phyloP scores from a whole-genome alignment of 2,888 invertebrate species.

The Andrena fulva region DNA sequence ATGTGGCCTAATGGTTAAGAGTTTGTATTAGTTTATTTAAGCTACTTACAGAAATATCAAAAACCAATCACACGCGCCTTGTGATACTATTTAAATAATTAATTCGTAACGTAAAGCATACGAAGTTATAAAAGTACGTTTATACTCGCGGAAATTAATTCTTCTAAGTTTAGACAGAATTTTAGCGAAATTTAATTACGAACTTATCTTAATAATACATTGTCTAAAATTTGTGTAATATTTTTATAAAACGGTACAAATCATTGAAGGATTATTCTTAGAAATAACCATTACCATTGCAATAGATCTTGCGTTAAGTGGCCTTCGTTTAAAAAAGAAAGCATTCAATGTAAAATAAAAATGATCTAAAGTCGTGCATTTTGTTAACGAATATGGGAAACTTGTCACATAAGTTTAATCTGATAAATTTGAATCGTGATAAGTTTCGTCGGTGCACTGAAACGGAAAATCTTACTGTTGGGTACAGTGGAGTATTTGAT shows the following conservation, averaged over 20 bases:
- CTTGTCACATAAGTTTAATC: slow-evolving; percentile 1
- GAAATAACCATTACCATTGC: slow-evolving; percentile 44
- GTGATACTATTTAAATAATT: slow-evolving; percentile 40
- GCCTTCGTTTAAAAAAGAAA: slow-evolving; percentile 73
- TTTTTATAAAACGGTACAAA: background rate
- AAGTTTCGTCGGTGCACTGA: slow-evolving; percentile 1
- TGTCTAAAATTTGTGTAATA: slow-evolving; percentile 3
- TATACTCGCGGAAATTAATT: slow-evolving; percentile 21
- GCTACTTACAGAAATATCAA: slow-evolving; percentile 21
- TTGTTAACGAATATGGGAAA: slow-evolving; percentile 17
- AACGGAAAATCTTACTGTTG: slow-evolving; percentile 18
- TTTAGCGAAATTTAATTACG: slow-evolving; percentile 3
- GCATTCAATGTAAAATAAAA: slow-evolving; percentile 26
- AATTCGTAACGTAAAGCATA: slow-evolving; percentile 38
- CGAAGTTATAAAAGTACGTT: slow-evolving; percentile 29
- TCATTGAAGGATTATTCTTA: slow-evolving; percentile 16
- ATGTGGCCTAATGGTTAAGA: slow-evolving; percentile 73
- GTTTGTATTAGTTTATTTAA: slow-evolving; percentile 47
- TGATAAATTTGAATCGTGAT: slow-evolving; percentile 26
- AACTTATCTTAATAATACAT: background rate
- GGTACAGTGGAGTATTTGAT: slow-evolving; percentile 19
- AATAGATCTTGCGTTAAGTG: slow-evolving; percentile 76
- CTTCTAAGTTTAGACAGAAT: background rate
- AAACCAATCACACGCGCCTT: slow-evolving; percentile 25
- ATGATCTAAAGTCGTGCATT: slow-evolving; percentile 35